Evolutionary conservation across 2,888 invertebrate genomes (phyloP).

Genomic region (Alviniconcha strummeri): DNA sequence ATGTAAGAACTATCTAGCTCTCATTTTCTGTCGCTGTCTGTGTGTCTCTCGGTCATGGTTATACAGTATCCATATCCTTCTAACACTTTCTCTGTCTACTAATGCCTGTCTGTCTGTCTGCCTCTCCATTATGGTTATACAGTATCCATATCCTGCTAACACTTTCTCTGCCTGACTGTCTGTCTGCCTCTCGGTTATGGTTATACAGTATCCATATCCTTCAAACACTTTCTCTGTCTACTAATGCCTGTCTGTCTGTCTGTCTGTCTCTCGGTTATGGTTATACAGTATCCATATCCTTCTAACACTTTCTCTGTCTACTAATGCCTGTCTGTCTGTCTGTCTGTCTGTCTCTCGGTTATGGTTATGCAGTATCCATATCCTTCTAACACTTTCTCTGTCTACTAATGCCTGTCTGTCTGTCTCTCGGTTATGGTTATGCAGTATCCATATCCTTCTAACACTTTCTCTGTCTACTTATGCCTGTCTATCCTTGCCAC

Average conservation of each 20-base stretch:
- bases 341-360: background rate
- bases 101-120: background rate
- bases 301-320: background rate
- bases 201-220: background rate
- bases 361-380: background rate
- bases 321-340: background rate
- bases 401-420: background rate
- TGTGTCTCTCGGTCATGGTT: no score
- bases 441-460: no score
- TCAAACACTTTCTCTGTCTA: conserved; percentile 14
- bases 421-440: background rate
- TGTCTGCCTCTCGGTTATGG: conserved; percentile 2
- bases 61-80: no score
- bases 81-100: background rate
- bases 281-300: background rate
- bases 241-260: background rate
- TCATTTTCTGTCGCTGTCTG: no score
- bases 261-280: conserved; percentile 3
- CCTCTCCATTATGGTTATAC: background rate
- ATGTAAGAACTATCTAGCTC: no score
- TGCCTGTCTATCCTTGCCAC: no score
- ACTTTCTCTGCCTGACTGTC: conserved; percentile 16
- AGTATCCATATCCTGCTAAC: background rate
- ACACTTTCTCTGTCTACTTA: no score
- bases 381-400: background rate